Percentiles rank a stretch among this genome's conserved stretches.
Conservation (phyloP, 2,888 invertebrate species). For the Miltochrista miniata region DNA sequence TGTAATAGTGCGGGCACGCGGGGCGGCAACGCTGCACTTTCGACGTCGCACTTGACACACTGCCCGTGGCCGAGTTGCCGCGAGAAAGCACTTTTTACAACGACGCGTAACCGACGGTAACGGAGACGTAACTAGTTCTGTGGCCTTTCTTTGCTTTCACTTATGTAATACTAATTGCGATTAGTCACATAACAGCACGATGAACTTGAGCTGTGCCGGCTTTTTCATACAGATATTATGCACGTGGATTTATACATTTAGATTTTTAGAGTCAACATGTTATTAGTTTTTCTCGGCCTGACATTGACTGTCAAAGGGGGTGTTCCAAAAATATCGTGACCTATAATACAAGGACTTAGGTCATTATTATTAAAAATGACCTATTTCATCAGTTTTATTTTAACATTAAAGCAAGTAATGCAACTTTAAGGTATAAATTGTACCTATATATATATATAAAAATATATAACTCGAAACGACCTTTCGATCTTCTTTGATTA, state of each 20-base stretch:
- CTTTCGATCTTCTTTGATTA: constrained; percentile 41
- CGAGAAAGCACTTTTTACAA: constrained; percentile 82
- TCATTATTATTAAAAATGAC: no score
- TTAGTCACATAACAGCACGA: constrained; percentile 70
- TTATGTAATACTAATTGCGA: constrained; percentile 77
- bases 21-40: constrained; percentile 78
- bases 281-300: no score
- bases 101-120: constrained; percentile 70
- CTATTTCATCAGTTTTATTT: no score
- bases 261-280: background rate
- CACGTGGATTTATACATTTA: constrained; percentile 34
- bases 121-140: constrained; percentile 71
- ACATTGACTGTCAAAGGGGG: no score
- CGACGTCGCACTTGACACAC: constrained; percentile 82
- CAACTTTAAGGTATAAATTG: no score
- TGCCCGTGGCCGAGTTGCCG: constrained; percentile 82
- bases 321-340: no score
- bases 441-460: no score
- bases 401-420: no score
- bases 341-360: no score
- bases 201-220: constrained; percentile 63
- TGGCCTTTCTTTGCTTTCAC: constrained; percentile 81
- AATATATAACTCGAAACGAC: constrained; percentile 38
- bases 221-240: constrained; percentile 23
- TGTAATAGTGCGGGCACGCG: constrained; percentile 67